Evolutionary conservation across 2,113 vertebrate species (phyloP).

Genomic region (Nansenia antarctica): DNA sequence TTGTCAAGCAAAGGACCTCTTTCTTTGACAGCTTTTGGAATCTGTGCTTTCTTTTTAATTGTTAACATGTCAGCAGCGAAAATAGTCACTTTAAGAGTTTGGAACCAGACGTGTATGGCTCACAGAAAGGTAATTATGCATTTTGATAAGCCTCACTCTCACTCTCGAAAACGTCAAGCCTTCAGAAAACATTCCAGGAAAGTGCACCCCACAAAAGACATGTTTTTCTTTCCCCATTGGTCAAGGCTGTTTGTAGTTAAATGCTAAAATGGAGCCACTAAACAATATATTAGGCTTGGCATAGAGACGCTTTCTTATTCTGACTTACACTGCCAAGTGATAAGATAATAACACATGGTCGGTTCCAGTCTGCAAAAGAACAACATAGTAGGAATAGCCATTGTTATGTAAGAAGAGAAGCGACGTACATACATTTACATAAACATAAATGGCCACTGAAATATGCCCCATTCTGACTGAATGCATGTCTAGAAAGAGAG

Average conservation of each 20-base stretch:
- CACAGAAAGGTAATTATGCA: slow-evolving; percentile 25
- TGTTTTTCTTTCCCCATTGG: slow-evolving; percentile 44
- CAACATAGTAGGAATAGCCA: no score
- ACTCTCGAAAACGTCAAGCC: slow-evolving; percentile 29
- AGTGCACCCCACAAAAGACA: slow-evolving; percentile 18
- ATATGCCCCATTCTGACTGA: no score
- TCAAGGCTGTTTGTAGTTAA: slow-evolving; percentile 48
- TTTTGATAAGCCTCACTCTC: slow-evolving; percentile 43
- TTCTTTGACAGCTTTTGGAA: slow-evolving; percentile 30
- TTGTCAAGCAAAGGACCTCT: slow-evolving; percentile 28
- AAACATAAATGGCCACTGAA: no score
- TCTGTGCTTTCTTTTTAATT: slow-evolving; percentile 27
- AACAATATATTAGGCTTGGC: slow-evolving; percentile 44
- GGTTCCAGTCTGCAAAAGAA: no score
- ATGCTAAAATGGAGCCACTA: slow-evolving; percentile 37
- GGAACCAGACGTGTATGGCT: slow-evolving; percentile 14
- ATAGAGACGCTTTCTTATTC: slow-evolving; percentile 35
- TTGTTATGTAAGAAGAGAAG: no score
- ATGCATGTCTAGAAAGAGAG: not conserved
- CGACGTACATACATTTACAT: no score
- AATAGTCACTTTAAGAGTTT: slow-evolving; percentile 27
- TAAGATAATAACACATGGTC: not conserved
- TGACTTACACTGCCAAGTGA: slow-evolving; percentile 12
- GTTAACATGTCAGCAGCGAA: slow-evolving; percentile 29
- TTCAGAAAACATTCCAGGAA: slow-evolving; percentile 31